phyloP scores from a whole-genome alignment of 2,888 invertebrate genomes.

The Apomyelois bistriatella region DNA sequence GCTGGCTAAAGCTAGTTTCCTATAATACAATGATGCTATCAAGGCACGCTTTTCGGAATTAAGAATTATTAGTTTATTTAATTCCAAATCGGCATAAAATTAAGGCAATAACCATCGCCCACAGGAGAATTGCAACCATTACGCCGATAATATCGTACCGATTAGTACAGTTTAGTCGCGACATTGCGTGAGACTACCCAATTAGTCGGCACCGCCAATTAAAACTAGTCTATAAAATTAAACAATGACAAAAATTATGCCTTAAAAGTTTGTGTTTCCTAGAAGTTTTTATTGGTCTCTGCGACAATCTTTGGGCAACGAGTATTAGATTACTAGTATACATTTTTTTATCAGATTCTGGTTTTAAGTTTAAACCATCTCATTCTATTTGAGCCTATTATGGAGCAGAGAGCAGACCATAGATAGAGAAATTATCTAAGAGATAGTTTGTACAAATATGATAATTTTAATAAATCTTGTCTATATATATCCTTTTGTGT shows the following conservation, averaged over 20 bases:
- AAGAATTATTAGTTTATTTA: constrained; percentile 32
- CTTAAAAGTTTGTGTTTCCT: constrained; percentile 15
- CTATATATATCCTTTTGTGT: too few species aligned
- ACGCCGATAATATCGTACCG: constrained; percentile 47
- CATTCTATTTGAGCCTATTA: too few species aligned
- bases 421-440: too few species aligned
- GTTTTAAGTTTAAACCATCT: too few species aligned
- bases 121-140: constrained; percentile 52
- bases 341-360: too few species aligned
- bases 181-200: constrained; percentile 57
- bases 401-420: too few species aligned
- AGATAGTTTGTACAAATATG: too few species aligned
- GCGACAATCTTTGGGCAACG: neutral
- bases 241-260: constrained; percentile 31
- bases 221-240: constrained; percentile 46
- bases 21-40: neutral
- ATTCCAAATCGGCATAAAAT: constrained; percentile 53
- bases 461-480: too few species aligned
- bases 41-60: constrained; percentile 15
- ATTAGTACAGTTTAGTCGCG: constrained; percentile 61
- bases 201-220: constrained; percentile 51
- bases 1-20: too few species aligned
- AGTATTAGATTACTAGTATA: too few species aligned
- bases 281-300: neutral
- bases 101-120: constrained; percentile 58